Percentiles rank a stretch among this genome's conserved stretches.
These are phyloP conservation scores for Opisthograptis luteolata DNA, from an alignment of 2,888 invertebrate genomes.

Conservation along the genomic window DNA sequence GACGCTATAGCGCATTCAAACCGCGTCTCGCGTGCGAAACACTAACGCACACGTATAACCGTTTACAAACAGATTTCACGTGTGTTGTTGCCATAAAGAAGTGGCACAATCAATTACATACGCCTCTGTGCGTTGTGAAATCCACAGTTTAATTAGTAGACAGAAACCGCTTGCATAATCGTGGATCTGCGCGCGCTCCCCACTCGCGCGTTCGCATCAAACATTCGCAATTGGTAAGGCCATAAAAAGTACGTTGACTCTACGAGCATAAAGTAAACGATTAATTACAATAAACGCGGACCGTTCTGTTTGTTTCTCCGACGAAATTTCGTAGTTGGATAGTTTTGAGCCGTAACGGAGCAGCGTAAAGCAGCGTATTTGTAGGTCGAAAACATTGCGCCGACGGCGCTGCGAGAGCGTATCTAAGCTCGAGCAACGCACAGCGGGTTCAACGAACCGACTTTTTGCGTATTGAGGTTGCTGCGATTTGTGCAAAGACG, in stretches of 20 bases:
- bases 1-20: slow-evolving; percentile 34
- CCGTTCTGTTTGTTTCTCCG: slow-evolving; percentile 23
- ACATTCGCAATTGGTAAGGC: slow-evolving; percentile 43
- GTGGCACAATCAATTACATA: slow-evolving; percentile 54
- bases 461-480: slow-evolving; percentile 63
- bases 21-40: slow-evolving; percentile 24
- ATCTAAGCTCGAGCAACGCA: slow-evolving; percentile 34
- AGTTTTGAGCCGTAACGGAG: slow-evolving; percentile 21
- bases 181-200: slow-evolving; percentile 18
- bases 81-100: slow-evolving; percentile 47
- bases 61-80: slow-evolving; percentile 51
- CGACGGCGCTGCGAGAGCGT: slow-evolving; percentile 35
- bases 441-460: slow-evolving; percentile 46
- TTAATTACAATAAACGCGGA: slow-evolving; percentile 25
- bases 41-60: slow-evolving; percentile 4
- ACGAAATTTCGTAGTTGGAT: slow-evolving; percentile 12
- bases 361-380: slow-evolving; percentile 30
- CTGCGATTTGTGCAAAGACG: slow-evolving; percentile 60
- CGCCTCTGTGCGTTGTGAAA: slow-evolving; percentile 49
- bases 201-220: slow-evolving; percentile 12
- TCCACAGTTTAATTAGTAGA: slow-evolving; percentile 47
- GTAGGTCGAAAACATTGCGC: slow-evolving; percentile 36
- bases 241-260: slow-evolving; percentile 50
- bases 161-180: slow-evolving; percentile 36
- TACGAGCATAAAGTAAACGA: slow-evolving; percentile 22